phyloP scores from a whole-genome alignment of 2,797 vertebrate species.

The Xiphorhynchus erythropygius region DNA sequence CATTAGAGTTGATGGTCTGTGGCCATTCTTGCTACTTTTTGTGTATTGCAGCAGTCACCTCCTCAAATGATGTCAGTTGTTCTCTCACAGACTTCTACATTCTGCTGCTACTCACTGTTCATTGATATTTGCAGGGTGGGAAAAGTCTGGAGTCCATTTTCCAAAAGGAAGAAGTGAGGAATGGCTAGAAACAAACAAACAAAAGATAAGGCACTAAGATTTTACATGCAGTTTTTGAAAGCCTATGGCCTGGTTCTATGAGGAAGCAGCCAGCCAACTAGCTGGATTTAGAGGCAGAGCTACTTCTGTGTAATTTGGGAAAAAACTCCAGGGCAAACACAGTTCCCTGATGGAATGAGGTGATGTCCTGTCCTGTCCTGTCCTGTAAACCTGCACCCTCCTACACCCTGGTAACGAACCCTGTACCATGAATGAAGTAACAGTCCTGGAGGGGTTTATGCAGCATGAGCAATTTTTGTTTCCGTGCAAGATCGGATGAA shows the following conservation, averaged over 20 bases:
- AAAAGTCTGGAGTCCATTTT: neutral
- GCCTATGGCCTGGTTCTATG: neutral
- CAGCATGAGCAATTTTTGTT: neutral
- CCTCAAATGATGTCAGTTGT: neutral
- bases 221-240: neutral
- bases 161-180: neutral
- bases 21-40: neutral
- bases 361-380: neutral
- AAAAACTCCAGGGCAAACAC: neutral
- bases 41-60: accelerated
- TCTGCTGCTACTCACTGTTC: neutral
- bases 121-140: neutral
- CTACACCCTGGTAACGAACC: neutral
- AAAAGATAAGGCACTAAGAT: neutral
- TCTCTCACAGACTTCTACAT: neutral
- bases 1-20: neutral
- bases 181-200: neutral
- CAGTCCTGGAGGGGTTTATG: neutral
- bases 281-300: neutral
- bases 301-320: neutral
- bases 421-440: neutral
- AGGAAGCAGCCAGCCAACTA: neutral
- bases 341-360: neutral
- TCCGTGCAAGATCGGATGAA: neutral
- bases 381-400: accelerated